Evolutionary conservation across 2,888 invertebrate genomes (phyloP).

Genomic region (Nasonia oneida): DNA sequence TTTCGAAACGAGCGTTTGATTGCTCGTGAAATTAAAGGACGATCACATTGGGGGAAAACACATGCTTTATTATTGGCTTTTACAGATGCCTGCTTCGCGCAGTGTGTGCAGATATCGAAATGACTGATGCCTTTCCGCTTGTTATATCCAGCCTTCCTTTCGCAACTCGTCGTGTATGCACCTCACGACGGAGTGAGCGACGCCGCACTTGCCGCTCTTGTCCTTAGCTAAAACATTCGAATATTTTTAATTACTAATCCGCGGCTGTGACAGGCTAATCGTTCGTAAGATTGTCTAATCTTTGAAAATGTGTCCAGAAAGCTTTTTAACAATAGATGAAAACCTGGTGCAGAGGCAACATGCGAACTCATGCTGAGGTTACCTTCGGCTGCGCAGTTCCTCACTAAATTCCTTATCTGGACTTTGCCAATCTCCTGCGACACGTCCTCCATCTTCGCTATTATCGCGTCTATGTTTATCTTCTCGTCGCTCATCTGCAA

Average conservation of each 20-base stretch:
- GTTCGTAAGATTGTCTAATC: background rate
- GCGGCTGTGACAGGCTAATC: background rate
- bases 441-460: conserved; percentile 60
- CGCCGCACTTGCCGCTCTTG: conserved; percentile 49
- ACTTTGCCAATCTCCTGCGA: conserved; percentile 56
- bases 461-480: conserved; percentile 52
- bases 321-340: background rate
- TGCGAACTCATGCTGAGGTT: background rate
- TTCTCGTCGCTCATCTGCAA: conserved; percentile 53
- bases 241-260: background rate
- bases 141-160: conserved; percentile 59
- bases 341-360: too few species aligned
- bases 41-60: background rate
- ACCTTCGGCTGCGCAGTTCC: conserved; percentile 51
- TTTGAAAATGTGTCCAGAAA: background rate
- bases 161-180: conserved; percentile 58
- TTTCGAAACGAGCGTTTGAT: background rate
- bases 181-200: conserved; percentile 57
- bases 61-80: background rate
- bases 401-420: conserved; percentile 53
- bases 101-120: too few species aligned
- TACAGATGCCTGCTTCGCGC: background rate
- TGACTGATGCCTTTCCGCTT: too few species aligned
- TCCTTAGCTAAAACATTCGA: conserved; percentile 32
- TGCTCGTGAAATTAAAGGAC: background rate